Evolutionary conservation across 2,113 vertebrate genomes (phyloP).

Genomic region (Dromas ardeola): DNA sequence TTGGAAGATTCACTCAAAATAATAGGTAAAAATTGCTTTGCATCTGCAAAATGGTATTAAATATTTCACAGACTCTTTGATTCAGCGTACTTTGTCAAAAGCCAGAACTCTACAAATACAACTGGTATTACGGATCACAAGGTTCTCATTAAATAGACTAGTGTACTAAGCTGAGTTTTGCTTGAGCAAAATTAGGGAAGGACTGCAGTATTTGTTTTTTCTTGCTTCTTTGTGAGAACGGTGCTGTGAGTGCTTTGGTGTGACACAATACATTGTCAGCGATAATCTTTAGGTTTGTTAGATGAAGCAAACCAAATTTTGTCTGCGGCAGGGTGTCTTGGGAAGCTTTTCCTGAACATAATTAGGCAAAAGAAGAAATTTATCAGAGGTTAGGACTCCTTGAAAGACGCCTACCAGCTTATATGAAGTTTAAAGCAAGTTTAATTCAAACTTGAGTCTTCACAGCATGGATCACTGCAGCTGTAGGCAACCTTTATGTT

Average conservation of each 20-base stretch:
- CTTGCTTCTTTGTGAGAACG: neutral
- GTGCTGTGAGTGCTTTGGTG: neutral
- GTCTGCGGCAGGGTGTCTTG: neutral
- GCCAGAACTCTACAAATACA: neutral
- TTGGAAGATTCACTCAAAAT: neutral
- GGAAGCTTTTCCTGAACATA: neutral
- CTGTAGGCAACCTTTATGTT: neutral
- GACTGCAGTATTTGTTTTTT: neutral
- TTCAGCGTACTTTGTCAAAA: neutral
- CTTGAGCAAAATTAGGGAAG: neutral
- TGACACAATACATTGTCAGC: neutral
- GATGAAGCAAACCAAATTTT: neutral
- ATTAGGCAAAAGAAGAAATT: neutral
- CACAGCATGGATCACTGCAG: neutral
- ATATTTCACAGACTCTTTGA: neutral
- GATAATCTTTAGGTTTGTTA: neutral
- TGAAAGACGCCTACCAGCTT: neutral
- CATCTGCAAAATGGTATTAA: neutral
- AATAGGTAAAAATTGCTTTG: neutral
- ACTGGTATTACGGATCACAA: rapidly evolving
- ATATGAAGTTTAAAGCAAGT: neutral
- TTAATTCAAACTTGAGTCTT: neutral
- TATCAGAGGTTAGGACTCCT: neutral
- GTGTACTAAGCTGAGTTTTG: neutral
- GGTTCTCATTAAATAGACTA: neutral